These are phyloP conservation scores for Pseudomyrmex sp. DNA, from an alignment of 1,140 invertebrate genomes.

Conservation along the genomic window DNA sequence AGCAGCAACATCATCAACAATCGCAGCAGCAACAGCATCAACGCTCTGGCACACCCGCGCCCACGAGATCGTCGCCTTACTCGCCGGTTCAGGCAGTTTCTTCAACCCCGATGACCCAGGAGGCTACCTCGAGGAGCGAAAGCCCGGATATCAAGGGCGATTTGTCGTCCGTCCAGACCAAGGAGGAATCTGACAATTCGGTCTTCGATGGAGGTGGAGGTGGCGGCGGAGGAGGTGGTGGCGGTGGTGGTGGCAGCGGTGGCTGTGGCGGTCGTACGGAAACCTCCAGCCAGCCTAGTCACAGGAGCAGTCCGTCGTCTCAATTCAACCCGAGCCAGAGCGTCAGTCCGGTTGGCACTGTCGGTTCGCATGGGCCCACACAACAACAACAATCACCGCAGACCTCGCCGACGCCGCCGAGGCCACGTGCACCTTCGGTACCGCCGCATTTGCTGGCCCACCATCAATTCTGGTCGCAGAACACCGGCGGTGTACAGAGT, in stretches of 20 bases:
- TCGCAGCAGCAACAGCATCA: constrained; percentile 78
- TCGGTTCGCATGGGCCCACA: constrained; percentile 52
- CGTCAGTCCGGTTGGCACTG: constrained; percentile 80
- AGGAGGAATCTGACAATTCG: constrained; percentile 85
- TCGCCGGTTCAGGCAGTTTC: constrained; percentile 81
- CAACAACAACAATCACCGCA: constrained; percentile 80
- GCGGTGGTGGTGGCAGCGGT: constrained; percentile 73
- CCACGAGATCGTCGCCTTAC: constrained; percentile 82
- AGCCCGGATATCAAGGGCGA: constrained; percentile 79
- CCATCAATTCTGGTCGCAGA: constrained; percentile 84
- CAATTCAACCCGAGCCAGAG: constrained; percentile 80
- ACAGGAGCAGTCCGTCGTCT: constrained; percentile 83
- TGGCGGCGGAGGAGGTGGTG: constrained; percentile 69
- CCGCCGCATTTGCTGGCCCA: constrained; percentile 84
- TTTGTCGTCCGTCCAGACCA: constrained; percentile 81
- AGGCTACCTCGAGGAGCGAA: constrained; percentile 79
- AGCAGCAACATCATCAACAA: constrained; percentile 69
- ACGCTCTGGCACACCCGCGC: constrained; percentile 71
- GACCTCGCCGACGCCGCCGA: constrained; percentile 82
- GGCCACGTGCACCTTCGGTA: constrained; percentile 82
- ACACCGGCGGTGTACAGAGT: constrained; percentile 84
- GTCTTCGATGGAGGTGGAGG: constrained; percentile 86
- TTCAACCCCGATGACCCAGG: constrained; percentile 81
- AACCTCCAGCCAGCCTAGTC: constrained; percentile 76
- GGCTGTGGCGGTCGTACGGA: constrained; percentile 74